These are phyloP conservation scores for Lamellibrachia columna DNA, from an alignment of 2,888 invertebrate genomes.

Conservation along the genomic window DNA sequence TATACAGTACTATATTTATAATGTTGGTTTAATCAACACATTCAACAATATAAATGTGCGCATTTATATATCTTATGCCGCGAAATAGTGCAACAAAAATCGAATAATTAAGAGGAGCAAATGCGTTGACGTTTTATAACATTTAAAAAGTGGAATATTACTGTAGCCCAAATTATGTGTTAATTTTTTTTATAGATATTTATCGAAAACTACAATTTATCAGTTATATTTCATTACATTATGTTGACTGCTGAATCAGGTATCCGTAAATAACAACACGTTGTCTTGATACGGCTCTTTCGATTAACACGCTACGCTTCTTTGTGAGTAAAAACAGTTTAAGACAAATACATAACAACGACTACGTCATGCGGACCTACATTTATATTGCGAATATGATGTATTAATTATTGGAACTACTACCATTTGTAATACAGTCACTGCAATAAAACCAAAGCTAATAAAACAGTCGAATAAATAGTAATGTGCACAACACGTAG, in stretches of 20 bases:
- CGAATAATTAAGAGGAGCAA: not conserved
- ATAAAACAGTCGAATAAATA: not conserved
- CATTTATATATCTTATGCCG: not conserved
- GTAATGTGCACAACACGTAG: not conserved
- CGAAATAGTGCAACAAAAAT: not conserved
- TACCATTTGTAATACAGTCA: not conserved
- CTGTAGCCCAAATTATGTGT: too few species aligned
- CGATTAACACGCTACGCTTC: not conserved
- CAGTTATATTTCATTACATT: too few species aligned
- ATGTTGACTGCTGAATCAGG: not conserved
- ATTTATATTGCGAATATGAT: not conserved
- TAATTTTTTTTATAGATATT: too few species aligned
- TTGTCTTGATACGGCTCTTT: not conserved
- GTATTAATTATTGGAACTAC: not conserved
- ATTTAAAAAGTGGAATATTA: too few species aligned
- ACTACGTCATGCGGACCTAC: not conserved
- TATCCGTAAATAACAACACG: not conserved
- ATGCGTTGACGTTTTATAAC: too few species aligned
- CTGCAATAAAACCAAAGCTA: not conserved
- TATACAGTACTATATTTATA: not conserved
- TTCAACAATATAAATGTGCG: not conserved
- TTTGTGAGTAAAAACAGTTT: not conserved
- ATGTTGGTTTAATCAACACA: not conserved
- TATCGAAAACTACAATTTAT: too few species aligned
- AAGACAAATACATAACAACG: not conserved